Percentiles rank a stretch among this genome's conserved stretches.
Evolutionary conservation across 2,888 invertebrate genomes (phyloP).

Genomic region (Pharmacophagus antenor): DNA sequence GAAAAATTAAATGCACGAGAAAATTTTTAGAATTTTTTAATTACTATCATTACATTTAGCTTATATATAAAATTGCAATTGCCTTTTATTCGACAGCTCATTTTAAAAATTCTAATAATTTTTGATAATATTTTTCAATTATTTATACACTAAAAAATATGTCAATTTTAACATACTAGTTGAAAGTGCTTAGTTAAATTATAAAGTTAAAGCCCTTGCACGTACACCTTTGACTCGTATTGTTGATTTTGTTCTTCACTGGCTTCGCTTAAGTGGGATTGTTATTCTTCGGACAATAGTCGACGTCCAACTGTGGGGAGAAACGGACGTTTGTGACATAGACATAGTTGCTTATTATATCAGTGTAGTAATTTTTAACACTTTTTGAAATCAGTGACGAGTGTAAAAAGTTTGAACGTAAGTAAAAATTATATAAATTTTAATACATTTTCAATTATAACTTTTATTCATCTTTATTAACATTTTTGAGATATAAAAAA

Average conservation of each 20-base stretch:
- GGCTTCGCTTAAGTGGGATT: conserved; percentile 3
- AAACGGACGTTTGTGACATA: conserved; percentile 21
- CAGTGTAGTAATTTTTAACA: conserved; percentile 1
- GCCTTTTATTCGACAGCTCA: neutral
- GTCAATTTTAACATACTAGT: too few species aligned
- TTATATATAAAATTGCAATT: neutral
- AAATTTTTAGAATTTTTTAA: neutral
- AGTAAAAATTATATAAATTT: neutral
- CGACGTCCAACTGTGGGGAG: conserved; percentile 14
- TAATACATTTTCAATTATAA: neutral
- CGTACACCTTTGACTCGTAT: conserved; percentile 29
- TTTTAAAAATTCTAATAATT: conserved; percentile 2
- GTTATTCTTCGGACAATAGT: conserved; percentile 23
- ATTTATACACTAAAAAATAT: too few species aligned
- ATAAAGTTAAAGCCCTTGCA: conserved; percentile 8
- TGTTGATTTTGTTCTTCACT: conserved; percentile 17
- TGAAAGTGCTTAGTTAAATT: neutral
- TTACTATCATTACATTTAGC: neutral
- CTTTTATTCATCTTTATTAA: too few species aligned
- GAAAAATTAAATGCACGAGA: neutral
- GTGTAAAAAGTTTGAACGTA: neutral
- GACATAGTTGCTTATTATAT: neutral
- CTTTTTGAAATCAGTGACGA: conserved; percentile 6
- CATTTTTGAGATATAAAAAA: too few species aligned
- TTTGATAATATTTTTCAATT: neutral